Base-by-base conservation (phyloP, 2,113 vertebrate species). In the Anolis sagrei region DNA sequence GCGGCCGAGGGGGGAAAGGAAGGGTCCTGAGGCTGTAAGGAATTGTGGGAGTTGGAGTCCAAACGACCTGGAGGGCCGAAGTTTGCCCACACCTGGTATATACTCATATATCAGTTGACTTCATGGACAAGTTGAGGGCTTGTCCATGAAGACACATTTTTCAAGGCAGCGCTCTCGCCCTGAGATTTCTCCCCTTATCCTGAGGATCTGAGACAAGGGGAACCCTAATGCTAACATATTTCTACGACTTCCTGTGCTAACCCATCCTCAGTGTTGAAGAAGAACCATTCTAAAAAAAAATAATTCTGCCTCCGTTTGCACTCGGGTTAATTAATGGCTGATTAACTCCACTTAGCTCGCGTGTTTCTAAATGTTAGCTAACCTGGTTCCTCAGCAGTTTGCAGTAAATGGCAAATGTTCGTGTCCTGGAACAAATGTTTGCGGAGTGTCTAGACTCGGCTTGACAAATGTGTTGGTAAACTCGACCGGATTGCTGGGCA, bases 391-490 rank as follows among this genome's bases (percentile, higher is more conserved):
- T 78, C 68, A 87, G 66, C 75, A 83, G 75, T 83, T 87, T 87
- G 81, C 68, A 64, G 68, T 54, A 79, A 83, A 87, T 83, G 68
- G 81, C n/a, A 79, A 79, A 87, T 87, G 86, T 82, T 70, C n/a
- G 68, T 77, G 79, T 82, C 36, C 73, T n/a, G 86, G 86, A 87
- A 82, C 86, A 87, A 86, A 86, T 66, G 81, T 83, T 87, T 79
- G 76, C 54, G 11, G 75, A 64, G 32, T 66, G 86, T 79, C 81
- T 88, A 54, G 76, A 83, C 81, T 88, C 58, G 44, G 58, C 80
- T 83, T 83, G 68, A 87, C 54, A 83, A 66, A 83, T 66, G 54
- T 61, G 76, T 51, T 7, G 14, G 66, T 75, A 81, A 86, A 86
- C 84, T 86, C 58, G 36, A 75, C 78, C 73, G 58, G 84, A 86